These are phyloP conservation scores for Pseudopleuronectes americanus DNA, from an alignment of 2,797 vertebrate species.

Conservation along the genomic window DNA sequence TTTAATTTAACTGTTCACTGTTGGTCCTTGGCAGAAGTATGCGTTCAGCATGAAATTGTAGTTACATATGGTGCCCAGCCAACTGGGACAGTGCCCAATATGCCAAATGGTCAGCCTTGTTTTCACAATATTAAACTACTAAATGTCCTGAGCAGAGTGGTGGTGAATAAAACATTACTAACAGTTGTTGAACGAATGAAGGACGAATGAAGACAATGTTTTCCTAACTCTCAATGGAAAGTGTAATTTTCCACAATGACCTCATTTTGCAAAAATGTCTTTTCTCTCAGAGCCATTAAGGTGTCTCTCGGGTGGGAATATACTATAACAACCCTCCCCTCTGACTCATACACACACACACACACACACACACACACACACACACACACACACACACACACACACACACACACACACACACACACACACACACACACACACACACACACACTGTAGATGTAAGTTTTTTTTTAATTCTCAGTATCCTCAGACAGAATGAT, in stretches of 20 bases:
- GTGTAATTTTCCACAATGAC: slow-evolving; percentile 35
- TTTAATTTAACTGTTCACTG: no score
- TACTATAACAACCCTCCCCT: background rate
- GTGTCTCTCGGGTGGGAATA: slow-evolving; percentile 2
- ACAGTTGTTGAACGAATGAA: background rate
- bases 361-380: background rate
- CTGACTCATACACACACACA: background rate
- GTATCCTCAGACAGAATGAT: background rate
- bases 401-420: no score
- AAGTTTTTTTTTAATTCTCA: slow-evolving; percentile 45
- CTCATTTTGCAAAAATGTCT: slow-evolving; percentile 43
- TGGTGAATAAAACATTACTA: background rate
- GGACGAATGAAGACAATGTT: background rate
- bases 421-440: slow-evolving; percentile 7
- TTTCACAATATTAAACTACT: background rate
- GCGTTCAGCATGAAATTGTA: no score
- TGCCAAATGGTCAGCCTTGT: background rate
- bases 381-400: slow-evolving; percentile 1
- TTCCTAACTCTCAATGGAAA: background rate
- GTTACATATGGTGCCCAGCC: no score
- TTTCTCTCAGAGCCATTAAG: slow-evolving; percentile 18
- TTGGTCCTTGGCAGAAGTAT: no score
- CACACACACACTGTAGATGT: slow-evolving; percentile 12
- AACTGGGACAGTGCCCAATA: no score
- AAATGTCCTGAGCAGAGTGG: no score